Percentiles rank a stretch among this genome's conserved stretches.
These are phyloP conservation scores for Parazoanthus darwini DNA, from an alignment of 92 coral and sea anemone species.

Conservation along the genomic window DNA sequence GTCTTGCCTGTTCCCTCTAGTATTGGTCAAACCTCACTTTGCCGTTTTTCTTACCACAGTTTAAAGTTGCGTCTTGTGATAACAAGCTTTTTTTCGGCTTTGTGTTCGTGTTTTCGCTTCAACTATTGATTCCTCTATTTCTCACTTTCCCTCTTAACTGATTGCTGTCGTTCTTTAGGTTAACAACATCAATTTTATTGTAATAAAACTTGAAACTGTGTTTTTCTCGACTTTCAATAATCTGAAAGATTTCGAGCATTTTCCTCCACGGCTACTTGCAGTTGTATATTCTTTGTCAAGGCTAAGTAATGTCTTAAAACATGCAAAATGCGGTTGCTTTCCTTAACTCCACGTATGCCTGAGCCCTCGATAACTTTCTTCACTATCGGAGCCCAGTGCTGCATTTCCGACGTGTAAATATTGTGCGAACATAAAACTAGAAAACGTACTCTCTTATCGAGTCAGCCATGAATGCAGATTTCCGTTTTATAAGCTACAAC, in stretches of 20 bases:
- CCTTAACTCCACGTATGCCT: constrained; percentile 33
- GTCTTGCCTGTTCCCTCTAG: constrained; percentile 36
- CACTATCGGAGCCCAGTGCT: constrained; percentile 14
- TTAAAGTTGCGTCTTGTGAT: constrained; percentile 29
- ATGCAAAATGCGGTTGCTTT: constrained; percentile 42
- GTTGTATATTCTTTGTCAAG: constrained; percentile 18
- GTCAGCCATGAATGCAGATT: no score
- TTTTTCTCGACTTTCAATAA: constrained; percentile 15
- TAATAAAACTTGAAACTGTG: constrained; percentile 32
- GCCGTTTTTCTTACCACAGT: constrained; percentile 33
- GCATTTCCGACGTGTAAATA: no score
- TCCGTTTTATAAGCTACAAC: no score
- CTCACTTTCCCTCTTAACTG: constrained; percentile 26
- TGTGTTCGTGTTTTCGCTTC: constrained; percentile 28
- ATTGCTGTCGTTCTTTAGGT: constrained; percentile 5
- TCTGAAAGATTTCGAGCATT: not conserved
- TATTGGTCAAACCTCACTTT: constrained; percentile 44
- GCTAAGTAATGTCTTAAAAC: constrained; percentile 22
- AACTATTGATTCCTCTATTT: constrained; percentile 36
- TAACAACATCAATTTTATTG: constrained; percentile 31
- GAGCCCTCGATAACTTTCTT: constrained; percentile 37
- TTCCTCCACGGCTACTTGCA: constrained; percentile 38
- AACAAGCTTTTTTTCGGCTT: not conserved
- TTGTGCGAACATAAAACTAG: no score
- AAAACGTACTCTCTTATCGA: no score